Base-by-base conservation (phyloP, 2,888 invertebrate species). In the Lepidocyrtinus sp. region DNA sequence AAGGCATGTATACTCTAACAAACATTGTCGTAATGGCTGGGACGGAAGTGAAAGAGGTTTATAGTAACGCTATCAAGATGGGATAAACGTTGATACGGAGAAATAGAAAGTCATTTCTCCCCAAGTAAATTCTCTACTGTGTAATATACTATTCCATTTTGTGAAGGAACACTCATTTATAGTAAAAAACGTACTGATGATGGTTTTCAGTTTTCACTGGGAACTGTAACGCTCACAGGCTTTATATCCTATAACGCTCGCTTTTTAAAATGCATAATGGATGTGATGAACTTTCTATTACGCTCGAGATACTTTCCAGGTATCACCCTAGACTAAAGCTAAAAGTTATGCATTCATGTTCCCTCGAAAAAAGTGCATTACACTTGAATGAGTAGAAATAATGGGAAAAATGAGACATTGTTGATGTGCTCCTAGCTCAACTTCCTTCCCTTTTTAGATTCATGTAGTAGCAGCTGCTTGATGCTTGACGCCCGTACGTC, bases 391-490 rank as follows among this genome's bases (percentile, higher is more conserved):
- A 50, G 50, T 50, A 50, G 50, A 50, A 50, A 50, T 50, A 50
- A 50, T 50, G 50, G 50, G n/a, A 50, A 50, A 50, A 50, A 50
- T 50, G 17, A 50, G 50, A 50, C 50, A n/a, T 50, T 50, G 50
- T 50, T 50, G 50, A 50, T 50, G 50, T 17, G 50, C 12, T 17
- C n/a, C 50, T 50, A 50, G 17, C 50, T 50, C 50, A 15, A n/a
- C 50, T 50, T 50, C 50, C 50, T 50, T 17, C n/a, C n/a, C n/a
- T n/a, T n/a, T n/a, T n/a, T n/a, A 55, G 17, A 2, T 19, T 55
- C 19, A 55, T 25, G 46, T 63, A 15, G 63, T 22, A 75, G 67
- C 78, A 77, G 70, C 78, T 78, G 78, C 69, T 50, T 70, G 64
- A 45, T 76, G 71, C 67, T 75, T 50, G 50, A 50, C 50, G 65